These are phyloP conservation scores for Plusia festucae DNA, from an alignment of 2,888 invertebrate species.

Conservation along the genomic window DNA sequence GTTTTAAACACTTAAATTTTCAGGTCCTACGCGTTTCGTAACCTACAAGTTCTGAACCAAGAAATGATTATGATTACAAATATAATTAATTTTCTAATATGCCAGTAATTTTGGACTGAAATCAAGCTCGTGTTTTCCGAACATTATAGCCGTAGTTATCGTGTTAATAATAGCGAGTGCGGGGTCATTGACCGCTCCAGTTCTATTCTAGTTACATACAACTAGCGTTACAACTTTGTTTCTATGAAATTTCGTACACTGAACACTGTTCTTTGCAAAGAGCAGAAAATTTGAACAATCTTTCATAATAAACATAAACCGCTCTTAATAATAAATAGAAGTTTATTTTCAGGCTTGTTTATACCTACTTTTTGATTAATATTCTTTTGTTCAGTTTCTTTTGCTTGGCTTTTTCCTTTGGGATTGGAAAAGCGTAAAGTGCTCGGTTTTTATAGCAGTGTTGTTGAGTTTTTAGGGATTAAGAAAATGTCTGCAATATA, in stretches of 20 bases:
- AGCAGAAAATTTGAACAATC: neutral
- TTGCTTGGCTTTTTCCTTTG: conserved; percentile 21
- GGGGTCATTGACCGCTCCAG: conserved; percentile 82
- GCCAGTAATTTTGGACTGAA: conserved; percentile 65
- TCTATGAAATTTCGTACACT: conserved; percentile 68
- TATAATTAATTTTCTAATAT: conserved; percentile 61
- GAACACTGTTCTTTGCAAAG: conserved; percentile 32
- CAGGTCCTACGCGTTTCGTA: conserved; percentile 24
- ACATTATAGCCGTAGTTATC: conserved; percentile 77
- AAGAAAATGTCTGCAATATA: conserved; percentile 7
- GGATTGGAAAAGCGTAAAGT: conserved; percentile 9
- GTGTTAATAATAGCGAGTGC: conserved; percentile 77
- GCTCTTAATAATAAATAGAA: conserved; percentile 5
- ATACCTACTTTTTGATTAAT: conserved; percentile 4
- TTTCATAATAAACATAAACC: conserved; percentile 2
- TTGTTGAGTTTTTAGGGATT: conserved; percentile 18
- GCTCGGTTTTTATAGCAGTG: conserved; percentile 11
- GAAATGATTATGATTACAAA: conserved; percentile 21
- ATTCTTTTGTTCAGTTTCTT: conserved; percentile 9
- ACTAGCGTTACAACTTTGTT: conserved; percentile 65
- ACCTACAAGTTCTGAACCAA: conserved; percentile 17
- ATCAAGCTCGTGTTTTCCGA: conserved; percentile 75
- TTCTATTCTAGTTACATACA: conserved; percentile 80
- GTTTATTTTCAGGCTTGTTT: conserved; percentile 4
- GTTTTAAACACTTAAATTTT: neutral